A percentile compares a stretch with the other conserved stretches of the same genome.
Evolutionary conservation across 2,797 vertebrate genomes (phyloP).

Genomic region (Orestias chungarensis): DNA sequence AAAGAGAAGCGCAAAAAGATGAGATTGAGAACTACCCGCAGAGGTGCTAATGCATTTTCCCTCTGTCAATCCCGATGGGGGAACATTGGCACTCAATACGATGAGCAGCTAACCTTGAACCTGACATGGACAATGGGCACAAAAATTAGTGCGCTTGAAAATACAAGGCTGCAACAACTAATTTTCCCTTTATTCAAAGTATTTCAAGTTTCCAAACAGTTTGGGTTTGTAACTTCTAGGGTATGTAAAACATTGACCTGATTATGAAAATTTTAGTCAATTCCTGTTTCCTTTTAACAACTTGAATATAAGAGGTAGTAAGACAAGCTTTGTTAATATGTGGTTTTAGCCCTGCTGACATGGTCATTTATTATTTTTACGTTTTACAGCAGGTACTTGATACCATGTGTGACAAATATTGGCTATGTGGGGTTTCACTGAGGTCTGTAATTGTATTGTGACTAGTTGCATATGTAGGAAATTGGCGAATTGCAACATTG

Average conservation of each 20-base stretch:
- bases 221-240: background rate
- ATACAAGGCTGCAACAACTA: conserved; percentile 34
- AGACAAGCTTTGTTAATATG: background rate
- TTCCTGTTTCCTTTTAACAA: background rate
- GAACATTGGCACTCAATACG: conserved; percentile 71
- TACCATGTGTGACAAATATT: background rate
- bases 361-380: background rate
- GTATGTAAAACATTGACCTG: background rate
- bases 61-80: conserved; percentile 57
- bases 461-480: conserved; percentile 39
- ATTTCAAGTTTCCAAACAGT: conserved; percentile 4
- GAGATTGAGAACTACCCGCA: conserved; percentile 72
- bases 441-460: conserved; percentile 62
- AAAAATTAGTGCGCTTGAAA: conserved; percentile 43
- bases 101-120: conserved; percentile 82
- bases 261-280: background rate
- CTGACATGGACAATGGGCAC: conserved; percentile 48
- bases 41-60: conserved; percentile 83
- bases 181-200: conserved; percentile 18
- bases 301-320: background rate
- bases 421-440: background rate
- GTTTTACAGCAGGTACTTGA: background rate
- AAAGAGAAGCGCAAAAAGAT: conserved; percentile 51
- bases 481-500: conserved; percentile 54
- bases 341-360: background rate